These are phyloP conservation scores for Amphipyra tragopoginis DNA, from an alignment of 2,888 invertebrate genomes.

Conservation along the genomic window DNA sequence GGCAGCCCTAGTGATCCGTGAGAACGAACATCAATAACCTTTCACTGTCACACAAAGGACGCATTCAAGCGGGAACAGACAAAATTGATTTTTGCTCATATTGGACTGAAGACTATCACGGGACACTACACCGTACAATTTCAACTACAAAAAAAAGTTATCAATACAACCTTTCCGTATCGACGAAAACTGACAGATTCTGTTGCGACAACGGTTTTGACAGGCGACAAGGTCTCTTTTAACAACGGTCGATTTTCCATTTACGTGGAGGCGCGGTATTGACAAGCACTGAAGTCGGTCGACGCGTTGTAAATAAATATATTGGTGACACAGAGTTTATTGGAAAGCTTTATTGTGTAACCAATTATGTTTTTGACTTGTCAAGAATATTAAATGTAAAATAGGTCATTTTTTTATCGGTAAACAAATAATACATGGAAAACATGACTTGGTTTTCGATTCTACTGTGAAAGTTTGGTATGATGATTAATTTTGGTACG, in stretches of 20 bases:
- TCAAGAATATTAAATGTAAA: background rate
- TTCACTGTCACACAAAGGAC: constrained; percentile 84
- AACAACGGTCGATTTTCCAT: constrained; percentile 44
- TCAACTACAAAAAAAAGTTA: constrained; percentile 59
- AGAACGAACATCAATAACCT: constrained; percentile 87
- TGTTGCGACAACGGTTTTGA: constrained; percentile 42
- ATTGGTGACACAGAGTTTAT: constrained; percentile 5
- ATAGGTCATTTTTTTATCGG: background rate
- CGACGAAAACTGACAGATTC: constrained; percentile 34
- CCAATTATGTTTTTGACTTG: background rate
- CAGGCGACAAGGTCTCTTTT: constrained; percentile 34
- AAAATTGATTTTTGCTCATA: constrained; percentile 85
- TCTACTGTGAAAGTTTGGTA: too few species aligned
- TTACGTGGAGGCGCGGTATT: constrained; percentile 42
- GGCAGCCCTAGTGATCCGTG: constrained; percentile 78
- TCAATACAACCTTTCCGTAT: constrained; percentile 32
- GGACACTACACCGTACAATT: constrained; percentile 50
- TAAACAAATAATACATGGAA: too few species aligned
- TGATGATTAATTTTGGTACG: too few species aligned
- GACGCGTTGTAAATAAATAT: background rate
- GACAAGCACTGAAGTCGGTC: constrained; percentile 34
- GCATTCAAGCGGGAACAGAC: constrained; percentile 81
- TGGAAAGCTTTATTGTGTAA: background rate
- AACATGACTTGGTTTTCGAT: too few species aligned
- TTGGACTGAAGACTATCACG: constrained; percentile 63